Evolutionary conservation across 53 echinoderm and acorn worm genomes (phyloP), one percentile per base, ranked within the genome.

Genomic region (Echinarachnius parma): DNA sequence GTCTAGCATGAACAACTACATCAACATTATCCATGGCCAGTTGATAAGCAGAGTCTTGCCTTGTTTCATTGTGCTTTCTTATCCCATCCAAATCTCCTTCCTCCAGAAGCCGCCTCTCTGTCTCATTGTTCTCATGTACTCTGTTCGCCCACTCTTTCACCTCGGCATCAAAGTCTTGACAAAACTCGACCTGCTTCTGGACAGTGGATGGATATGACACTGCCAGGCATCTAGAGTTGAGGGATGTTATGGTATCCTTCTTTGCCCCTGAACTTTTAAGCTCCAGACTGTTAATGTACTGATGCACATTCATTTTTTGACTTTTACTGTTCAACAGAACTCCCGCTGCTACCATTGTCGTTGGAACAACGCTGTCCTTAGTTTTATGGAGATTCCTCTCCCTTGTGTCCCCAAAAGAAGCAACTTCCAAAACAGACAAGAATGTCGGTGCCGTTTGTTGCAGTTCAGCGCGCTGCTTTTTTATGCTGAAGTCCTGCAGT

Each of bases 21-120:
- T 89, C 89, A 0, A 89, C 89, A 71, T 84, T 89, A 64, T 89
- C 84, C 68, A 69, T 76, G 2, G 58, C 81, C 1, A 81, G 8
- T 31, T 75, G 75, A 35, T 42, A 82, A 9, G 64, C 64, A 4
- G 14, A 22, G 28, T 58, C 39, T 33, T 15, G 4, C 15, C 61
- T 32, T 34, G 19, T 45, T 4, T 46, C 34, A 2, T 26, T 25
- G 10, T 54, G 74, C 25, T 0, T 1, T 55, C 4, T 16, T 11
- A 57, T 15, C 16, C 34, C 74, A 30, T 35, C 39, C 4, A 3
- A 1, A 25, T 55, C 35, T 19, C 57, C 74, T 3, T 36, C 9
- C 20, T 27, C 5, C 1, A 25, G 24, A 7, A 55, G 36, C 3
- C 18, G 25, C n/a, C 22, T 18, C 22, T 59, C 59, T 44, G 28